phyloP scores from a whole-genome alignment of 2,113 vertebrate genomes.

The Tupaia chinensis region DNA sequence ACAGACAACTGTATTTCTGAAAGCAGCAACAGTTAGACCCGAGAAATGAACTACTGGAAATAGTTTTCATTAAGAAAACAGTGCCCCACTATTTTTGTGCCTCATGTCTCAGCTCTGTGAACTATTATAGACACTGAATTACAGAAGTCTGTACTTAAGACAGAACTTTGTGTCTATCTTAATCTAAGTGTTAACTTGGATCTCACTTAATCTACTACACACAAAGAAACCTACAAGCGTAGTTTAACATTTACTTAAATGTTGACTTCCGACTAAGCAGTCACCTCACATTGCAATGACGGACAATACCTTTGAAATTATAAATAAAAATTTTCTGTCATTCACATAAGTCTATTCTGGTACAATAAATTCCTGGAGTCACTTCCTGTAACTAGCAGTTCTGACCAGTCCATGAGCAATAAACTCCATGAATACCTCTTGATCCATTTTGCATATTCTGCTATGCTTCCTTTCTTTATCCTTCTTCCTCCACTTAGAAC shows the following conservation, averaged over 20 bases:
- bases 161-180: background rate
- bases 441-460: background rate
- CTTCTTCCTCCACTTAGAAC: background rate
- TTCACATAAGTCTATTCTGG: background rate
- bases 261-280: conserved; percentile 4
- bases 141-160: background rate
- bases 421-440: background rate
- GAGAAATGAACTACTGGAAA: background rate
- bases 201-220: conserved; percentile 24
- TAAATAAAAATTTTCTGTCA: conserved; percentile 8
- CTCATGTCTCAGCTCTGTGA: background rate
- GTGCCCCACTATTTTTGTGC: background rate
- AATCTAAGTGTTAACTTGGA: conserved; percentile 7
- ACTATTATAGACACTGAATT: background rate
- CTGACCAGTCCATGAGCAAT: background rate
- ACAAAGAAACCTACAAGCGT: background rate
- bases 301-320: background rate
- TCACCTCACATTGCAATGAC: background rate
- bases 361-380: background rate
- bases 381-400: background rate
- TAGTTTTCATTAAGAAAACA: background rate
- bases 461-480: background rate
- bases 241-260: conserved; percentile 30
- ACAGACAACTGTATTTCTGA: conserved; percentile 4
- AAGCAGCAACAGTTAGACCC: background rate